Evolutionary conservation across 2,113 vertebrate genomes (phyloP).

Genomic region (Oriolus oriolus): DNA sequence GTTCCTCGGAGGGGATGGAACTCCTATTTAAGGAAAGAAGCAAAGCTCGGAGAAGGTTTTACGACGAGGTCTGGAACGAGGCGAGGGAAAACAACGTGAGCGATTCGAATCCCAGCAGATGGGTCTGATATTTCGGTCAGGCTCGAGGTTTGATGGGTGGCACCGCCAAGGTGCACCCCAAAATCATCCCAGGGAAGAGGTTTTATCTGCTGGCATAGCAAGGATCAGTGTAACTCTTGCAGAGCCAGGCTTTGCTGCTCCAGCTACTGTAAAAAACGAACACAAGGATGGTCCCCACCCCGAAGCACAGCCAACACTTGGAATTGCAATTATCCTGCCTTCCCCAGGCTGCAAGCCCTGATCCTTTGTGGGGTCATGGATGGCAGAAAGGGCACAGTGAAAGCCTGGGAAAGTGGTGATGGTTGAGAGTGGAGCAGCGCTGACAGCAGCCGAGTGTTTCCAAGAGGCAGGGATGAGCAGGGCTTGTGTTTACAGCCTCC

Average conservation of each 20-base stretch:
- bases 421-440: neutral
- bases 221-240: accelerated
- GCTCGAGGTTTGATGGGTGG: neutral
- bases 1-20: neutral
- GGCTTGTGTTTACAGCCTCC: neutral
- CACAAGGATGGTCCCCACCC: neutral
- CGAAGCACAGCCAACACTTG: neutral
- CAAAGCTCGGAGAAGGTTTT: neutral
- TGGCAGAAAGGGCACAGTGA: neutral
- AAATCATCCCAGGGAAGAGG: neutral
- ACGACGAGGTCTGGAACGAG: neutral
- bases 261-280: neutral
- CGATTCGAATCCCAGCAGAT: neutral
- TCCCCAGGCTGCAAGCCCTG: neutral
- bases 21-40: slow-evolving; percentile 6
- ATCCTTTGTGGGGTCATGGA: neutral
- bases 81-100: neutral
- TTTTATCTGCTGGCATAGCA: neutral
- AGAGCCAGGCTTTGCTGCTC: neutral
- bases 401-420: neutral
- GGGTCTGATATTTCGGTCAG: neutral
- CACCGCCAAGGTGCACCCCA: neutral
- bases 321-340: neutral
- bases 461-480: neutral
- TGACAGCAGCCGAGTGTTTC: neutral